phyloP scores from a whole-genome alignment of 2,797 vertebrate genomes.

The Periparus ater region DNA sequence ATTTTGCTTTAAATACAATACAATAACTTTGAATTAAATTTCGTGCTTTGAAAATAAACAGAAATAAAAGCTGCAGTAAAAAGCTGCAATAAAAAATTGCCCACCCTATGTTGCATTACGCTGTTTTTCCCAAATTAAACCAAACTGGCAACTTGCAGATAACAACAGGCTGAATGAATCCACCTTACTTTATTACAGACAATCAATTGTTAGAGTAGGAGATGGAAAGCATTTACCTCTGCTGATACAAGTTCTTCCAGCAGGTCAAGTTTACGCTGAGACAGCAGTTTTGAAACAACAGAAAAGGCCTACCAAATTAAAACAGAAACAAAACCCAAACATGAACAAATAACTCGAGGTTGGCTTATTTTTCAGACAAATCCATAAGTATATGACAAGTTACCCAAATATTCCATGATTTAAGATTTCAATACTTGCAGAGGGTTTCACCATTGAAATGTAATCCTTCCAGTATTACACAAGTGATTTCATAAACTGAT shows the following conservation, averaged over 20 bases:
- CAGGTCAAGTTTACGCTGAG: constrained; percentile 86
- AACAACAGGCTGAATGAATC: background rate
- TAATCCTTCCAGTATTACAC: background rate
- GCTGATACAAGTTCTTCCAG: constrained; percentile 89
- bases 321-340: background rate
- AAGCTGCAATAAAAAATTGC: background rate
- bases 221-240: constrained; percentile 80
- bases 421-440: background rate
- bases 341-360: background rate
- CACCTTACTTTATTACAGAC: background rate
- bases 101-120: rapidly evolving
- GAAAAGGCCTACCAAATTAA: constrained; percentile 83
- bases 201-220: background rate
- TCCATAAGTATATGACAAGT: background rate
- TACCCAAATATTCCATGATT: background rate
- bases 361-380: background rate
- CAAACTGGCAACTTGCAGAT: background rate
- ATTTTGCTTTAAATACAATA: background rate
- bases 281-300: constrained; percentile 88
- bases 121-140: background rate
- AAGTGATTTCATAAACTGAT: background rate
- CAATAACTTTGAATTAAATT: background rate
- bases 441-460: background rate
- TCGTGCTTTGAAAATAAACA: background rate
- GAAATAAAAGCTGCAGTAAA: background rate